Base-by-base conservation (phyloP, 2,113 vertebrate species). In the Mirounga angustirostris region DNA sequence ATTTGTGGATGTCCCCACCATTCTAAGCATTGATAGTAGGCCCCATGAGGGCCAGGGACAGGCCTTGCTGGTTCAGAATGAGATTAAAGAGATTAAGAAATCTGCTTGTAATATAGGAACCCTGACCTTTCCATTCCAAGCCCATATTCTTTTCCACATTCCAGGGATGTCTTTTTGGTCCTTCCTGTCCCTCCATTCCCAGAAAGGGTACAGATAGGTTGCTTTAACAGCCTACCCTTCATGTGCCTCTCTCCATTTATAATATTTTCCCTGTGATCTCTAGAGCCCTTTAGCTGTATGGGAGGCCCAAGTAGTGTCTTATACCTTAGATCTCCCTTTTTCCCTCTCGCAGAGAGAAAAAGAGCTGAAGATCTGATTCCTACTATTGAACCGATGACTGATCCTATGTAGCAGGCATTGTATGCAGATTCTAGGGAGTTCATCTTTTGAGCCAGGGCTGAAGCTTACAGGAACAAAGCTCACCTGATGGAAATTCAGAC, bases 81-180 rank as follows among this genome's bases (percentile, higher is more conserved):
- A 43, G 40, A 43, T 43, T 43, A 43, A 43, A 43, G 14, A 65
- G 19, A 26, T 85, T 95, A 93, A 50, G 54, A 79, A 58, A 76
- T 78, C 84, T 71, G 21, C 7, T 91, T 46, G 22, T 82, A 86
- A 36, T 91, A 89, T 82, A 63, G 16, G 56, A 87, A 91, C 33
- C 52, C 36, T 96, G 81, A 73, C 8, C 46, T 94, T 95, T 93
- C 12, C 36, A 89, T 61, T 81, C 7, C 33, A 96, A 97, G 59
- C 2, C 7, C 28, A 81, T 56, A 50, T 5, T 86, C 22, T 69
- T 95, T 81, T 61, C 30, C 88, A 71, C 86, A 65, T 94, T 91
- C 36, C 59, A 79, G 13, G 79, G 10, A 81, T 97, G 16, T 43
- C 36, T 83, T 26, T 94, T 89, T 58, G 71, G 5, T 19, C 14